These are phyloP conservation scores for Coranthus polyacanthus DNA, from an alignment of 2,797 vertebrate species.

Conservation along the genomic window DNA sequence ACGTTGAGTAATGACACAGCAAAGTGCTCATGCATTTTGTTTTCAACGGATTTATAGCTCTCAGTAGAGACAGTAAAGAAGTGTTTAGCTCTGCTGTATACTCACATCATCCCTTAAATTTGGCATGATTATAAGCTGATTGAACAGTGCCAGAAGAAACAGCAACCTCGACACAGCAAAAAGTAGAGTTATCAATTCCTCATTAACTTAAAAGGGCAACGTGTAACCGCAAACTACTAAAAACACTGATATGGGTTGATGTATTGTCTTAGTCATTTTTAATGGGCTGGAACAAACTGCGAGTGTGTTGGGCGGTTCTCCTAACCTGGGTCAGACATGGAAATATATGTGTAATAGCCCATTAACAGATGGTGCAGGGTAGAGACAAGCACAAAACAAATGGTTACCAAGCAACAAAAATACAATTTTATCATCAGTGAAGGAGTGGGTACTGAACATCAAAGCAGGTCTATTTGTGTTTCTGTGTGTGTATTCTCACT, in stretches of 20 bases:
- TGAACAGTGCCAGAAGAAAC: conserved; percentile 53
- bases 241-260: conserved; percentile 52
- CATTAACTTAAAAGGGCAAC: conserved; percentile 79
- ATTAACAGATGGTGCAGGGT: conserved; percentile 63
- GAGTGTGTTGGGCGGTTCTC: conserved; percentile 51
- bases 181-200: conserved; percentile 70
- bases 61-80: conserved; percentile 18
- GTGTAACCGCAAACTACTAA: conserved; percentile 71
- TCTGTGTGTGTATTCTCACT: conserved; percentile 16
- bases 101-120: conserved; percentile 15
- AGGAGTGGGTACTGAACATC: conserved; percentile 49
- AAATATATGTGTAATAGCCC: conserved; percentile 56
- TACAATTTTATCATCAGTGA: conserved; percentile 66
- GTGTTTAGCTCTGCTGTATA: conserved; percentile 6
- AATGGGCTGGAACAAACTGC: conserved; percentile 47
- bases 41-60: conserved; percentile 25
- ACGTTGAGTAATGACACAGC: conserved; percentile 38
- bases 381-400: conserved; percentile 70
- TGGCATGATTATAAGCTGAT: conserved; percentile 20
- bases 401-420: conserved; percentile 78
- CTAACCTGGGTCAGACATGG: conserved; percentile 35
- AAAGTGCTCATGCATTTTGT: conserved; percentile 24
- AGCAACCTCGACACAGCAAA: conserved; percentile 53
- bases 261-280: conserved; percentile 49
- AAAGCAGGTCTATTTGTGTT: conserved; percentile 53